A percentile compares a stretch with the other conserved stretches of the same genome.
Evolutionary conservation across 64 coral and sea anemone species (phyloP).

Genomic region (Anthopleura sola): DNA sequence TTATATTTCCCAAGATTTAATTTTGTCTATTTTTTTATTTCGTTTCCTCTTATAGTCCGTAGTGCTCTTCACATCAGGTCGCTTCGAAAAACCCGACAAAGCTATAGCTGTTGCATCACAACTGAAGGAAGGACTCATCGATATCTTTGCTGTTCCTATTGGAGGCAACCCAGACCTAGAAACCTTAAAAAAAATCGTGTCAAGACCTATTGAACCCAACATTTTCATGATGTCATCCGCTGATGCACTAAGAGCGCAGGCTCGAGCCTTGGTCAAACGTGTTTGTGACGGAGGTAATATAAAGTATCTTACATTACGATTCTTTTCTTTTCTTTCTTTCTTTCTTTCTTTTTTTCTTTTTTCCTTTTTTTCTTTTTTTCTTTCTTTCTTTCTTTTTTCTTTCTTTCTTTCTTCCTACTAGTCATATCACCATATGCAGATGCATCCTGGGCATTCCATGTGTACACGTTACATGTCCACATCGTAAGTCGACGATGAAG

Average conservation of each 20-base stretch:
- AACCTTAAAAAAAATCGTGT: constrained; percentile 31
- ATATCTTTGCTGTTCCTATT: constrained; percentile 38
- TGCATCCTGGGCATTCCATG: too few relatives aligned
- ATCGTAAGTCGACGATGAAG: too few relatives aligned
- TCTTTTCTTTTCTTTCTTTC: background rate
- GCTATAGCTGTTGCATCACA: constrained; percentile 31
- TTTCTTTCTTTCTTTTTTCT: background rate
- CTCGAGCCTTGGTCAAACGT: constrained; percentile 41
- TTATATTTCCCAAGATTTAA: too few relatives aligned
- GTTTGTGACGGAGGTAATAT: constrained; percentile 58
- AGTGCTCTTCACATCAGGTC: constrained; percentile 50
- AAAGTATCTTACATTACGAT: background rate
- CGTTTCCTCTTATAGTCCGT: background rate
- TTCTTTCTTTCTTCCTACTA: too few relatives aligned
- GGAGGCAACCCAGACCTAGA: constrained; percentile 38
- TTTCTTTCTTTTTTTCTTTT: too few relatives aligned
- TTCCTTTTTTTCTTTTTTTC: too few relatives aligned
- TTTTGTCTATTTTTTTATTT: constrained; percentile 3
- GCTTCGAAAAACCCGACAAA: constrained; percentile 3
- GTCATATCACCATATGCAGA: too few relatives aligned
- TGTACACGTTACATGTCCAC: too few relatives aligned
- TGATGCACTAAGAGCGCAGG: constrained; percentile 25
- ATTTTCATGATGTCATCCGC: constrained; percentile 48
- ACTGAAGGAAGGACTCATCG: constrained; percentile 11
- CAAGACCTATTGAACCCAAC: constrained; percentile 43